phyloP scores from a whole-genome alignment of 2,797 vertebrate genomes.

The Graptemys geographica region DNA sequence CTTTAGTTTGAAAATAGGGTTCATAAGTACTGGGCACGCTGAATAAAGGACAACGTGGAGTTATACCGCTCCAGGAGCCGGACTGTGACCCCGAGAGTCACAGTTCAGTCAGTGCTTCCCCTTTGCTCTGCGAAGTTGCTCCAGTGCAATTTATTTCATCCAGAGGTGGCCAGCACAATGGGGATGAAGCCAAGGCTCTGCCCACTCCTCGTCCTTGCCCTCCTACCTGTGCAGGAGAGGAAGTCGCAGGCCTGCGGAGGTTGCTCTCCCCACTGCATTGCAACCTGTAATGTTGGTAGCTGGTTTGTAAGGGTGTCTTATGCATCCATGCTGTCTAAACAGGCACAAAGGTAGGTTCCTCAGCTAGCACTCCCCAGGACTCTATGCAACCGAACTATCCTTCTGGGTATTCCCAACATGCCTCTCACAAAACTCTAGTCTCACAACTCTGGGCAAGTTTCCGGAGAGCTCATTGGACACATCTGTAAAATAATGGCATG shows the following conservation, averaged over 20 bases:
- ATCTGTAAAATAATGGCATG: neutral
- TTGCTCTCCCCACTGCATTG: neutral
- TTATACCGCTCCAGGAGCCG: neutral
- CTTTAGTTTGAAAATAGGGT: neutral
- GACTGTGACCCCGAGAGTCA: neutral
- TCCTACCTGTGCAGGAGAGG: neutral
- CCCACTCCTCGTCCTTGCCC: neutral
- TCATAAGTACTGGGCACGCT: neutral
- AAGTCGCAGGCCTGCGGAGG: neutral
- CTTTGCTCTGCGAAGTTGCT: neutral
- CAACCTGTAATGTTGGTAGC: neutral
- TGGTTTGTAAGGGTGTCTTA: neutral
- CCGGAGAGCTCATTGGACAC: neutral
- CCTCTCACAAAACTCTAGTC: neutral
- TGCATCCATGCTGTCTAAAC: neutral
- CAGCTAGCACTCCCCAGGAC: neutral
- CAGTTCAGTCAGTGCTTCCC: neutral
- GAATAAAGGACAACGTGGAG: neutral
- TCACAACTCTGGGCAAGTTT: neutral
- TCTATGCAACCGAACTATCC: accelerated
- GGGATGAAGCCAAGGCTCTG: neutral
- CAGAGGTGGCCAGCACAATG: neutral
- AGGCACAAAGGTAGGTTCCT: neutral
- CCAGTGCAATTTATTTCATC: neutral
- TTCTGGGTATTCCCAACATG: neutral